Evolutionary conservation across 2,797 vertebrate genomes (phyloP).

Genomic region (Hapalemur alaotrensis): DNA sequence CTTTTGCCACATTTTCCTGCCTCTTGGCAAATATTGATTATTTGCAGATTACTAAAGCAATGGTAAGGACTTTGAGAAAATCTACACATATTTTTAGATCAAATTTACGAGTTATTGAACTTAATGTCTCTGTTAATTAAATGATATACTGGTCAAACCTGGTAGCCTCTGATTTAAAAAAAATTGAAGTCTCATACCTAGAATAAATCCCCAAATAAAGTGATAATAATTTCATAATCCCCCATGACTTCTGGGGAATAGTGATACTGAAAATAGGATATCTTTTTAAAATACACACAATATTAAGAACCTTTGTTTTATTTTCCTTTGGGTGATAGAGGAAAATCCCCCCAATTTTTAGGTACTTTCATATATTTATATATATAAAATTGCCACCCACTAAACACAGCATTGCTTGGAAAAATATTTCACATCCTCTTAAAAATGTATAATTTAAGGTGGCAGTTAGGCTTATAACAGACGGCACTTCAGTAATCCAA

Average conservation of each 20-base stretch:
- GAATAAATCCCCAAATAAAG: constrained; percentile 34
- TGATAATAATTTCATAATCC: constrained; percentile 15
- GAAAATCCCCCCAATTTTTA: constrained; percentile 52
- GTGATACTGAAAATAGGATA: constrained; percentile 40
- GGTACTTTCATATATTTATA: not conserved
- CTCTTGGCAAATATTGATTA: not conserved
- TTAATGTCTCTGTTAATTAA: not conserved
- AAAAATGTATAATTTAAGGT: constrained; percentile 42
- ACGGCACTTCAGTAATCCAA: not conserved
- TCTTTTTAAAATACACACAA: not conserved
- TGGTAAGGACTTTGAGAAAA: not conserved
- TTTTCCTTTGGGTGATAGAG: constrained; percentile 55
- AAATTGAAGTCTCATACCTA: not conserved
- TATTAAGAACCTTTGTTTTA: constrained; percentile 60
- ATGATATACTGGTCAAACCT: not conserved
- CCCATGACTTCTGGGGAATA: not conserved
- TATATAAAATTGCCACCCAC: constrained; percentile 29
- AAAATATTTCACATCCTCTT: constrained; percentile 49
- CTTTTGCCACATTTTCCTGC: not conserved
- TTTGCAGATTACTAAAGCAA: not conserved
- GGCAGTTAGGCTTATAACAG: constrained; percentile 18
- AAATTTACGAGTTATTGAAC: not conserved
- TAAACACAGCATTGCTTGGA: constrained; percentile 53
- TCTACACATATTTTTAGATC: not conserved
- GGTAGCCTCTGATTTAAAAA: not conserved